Evolutionary conservation across 1,140 invertebrate species (phyloP).

Genomic region (Platorchestia sp.): DNA sequence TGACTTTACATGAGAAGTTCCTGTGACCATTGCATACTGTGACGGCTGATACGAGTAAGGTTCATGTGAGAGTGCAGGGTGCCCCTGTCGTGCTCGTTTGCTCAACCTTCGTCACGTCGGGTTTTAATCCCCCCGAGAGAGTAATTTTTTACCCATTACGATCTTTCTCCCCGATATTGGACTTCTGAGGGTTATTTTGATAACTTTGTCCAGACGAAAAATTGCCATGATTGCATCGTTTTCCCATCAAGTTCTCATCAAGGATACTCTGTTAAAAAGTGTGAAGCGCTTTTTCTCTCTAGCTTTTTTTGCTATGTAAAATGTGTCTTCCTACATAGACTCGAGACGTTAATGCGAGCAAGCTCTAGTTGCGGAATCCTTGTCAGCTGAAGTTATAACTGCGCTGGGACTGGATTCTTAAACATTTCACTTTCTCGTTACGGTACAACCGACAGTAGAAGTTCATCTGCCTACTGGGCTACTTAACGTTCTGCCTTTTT

Average conservation of each 20-base stretch:
- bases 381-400: not conserved
- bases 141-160: not conserved
- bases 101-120: not conserved
- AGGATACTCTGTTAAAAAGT: not conserved
- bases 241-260: not conserved
- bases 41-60: not conserved
- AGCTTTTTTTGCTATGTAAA: not conserved
- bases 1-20: not conserved
- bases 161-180: not conserved
- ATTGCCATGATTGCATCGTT: not conserved
- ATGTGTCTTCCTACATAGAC: not conserved
- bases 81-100: not conserved
- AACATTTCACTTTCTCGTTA: no score
- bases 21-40: not conserved
- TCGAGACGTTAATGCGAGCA: not conserved
- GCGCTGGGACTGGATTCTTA: not conserved
- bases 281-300: not conserved
- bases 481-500: no score
- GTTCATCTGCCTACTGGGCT: no score
- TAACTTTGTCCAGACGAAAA: not conserved
- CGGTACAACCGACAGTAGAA: no score
- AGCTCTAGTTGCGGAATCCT: not conserved
- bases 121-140: not conserved
- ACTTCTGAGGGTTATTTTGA: not conserved
- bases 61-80: not conserved